Evolutionary conservation across 2,113 vertebrate genomes (phyloP).

Genomic region (Rhinichthys klamathensis): DNA sequence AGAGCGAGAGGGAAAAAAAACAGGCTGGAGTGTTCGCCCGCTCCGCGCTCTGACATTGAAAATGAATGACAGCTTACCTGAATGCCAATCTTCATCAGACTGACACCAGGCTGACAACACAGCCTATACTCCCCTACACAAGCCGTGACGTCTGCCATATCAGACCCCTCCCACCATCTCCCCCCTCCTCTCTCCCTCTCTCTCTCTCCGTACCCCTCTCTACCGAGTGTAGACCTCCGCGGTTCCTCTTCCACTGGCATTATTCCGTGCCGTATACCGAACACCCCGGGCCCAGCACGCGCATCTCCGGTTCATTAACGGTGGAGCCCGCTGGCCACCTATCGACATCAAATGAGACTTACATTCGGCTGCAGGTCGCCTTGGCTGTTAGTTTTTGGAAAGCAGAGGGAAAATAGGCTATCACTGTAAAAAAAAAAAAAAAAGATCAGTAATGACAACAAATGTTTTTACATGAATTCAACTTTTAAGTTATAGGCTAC

Average conservation of each 20-base stretch:
- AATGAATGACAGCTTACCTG: constrained; percentile 99
- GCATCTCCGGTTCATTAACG: constrained; percentile 56
- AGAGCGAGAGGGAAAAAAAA: constrained; percentile 79
- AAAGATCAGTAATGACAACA: no score
- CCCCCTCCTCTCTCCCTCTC: constrained; percentile 57
- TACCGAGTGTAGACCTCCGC: constrained; percentile 46
- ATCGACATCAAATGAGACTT: constrained; percentile 63
- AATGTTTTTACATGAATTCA: no score
- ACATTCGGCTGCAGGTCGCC: constrained; percentile 32
- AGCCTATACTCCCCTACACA: constrained; percentile 92
- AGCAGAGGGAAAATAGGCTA: not conserved
- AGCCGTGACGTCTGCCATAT: constrained; percentile 78
- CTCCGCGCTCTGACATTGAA: constrained; percentile 84
- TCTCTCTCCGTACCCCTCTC: constrained; percentile 22
- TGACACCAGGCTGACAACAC: constrained; percentile 97
- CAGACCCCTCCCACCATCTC: constrained; percentile 77
- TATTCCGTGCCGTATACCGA: constrained; percentile 48
- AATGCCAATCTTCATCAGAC: constrained; percentile 99
- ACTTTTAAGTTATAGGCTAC: no score
- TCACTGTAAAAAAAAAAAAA: no score
- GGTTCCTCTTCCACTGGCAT: constrained; percentile 46
- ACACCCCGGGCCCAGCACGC: constrained; percentile 57
- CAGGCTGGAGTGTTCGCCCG: constrained; percentile 71
- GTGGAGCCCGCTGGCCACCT: constrained; percentile 76
- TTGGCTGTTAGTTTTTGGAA: not conserved